These are phyloP conservation scores for Sycophila sp. DNA, from an alignment of 1,140 invertebrate species.

Conservation along the genomic window DNA sequence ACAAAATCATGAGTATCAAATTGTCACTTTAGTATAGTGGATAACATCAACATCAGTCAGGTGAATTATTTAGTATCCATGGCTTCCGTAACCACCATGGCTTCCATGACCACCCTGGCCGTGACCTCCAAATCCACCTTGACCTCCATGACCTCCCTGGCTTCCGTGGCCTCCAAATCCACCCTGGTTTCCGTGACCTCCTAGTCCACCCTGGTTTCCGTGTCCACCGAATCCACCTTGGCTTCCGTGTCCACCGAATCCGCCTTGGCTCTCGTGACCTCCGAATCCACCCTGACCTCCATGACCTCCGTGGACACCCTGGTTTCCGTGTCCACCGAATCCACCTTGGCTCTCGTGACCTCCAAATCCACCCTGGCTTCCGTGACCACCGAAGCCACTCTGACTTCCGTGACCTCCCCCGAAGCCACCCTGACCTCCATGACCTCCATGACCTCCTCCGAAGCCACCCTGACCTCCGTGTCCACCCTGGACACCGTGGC, in stretches of 20 bases:
- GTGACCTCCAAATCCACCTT: too few relatives aligned
- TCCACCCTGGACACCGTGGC: constrained; percentile 1
- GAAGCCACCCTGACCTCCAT: not conserved
- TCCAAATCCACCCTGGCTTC: not conserved
- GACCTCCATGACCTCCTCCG: not conserved
- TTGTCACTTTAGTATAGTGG: too few relatives aligned
- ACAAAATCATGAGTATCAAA: too few relatives aligned
- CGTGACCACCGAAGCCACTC: not conserved
- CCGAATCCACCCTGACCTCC: not conserved
- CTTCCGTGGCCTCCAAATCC: not conserved
- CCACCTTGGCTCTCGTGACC: not conserved
- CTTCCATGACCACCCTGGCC: too few relatives aligned
- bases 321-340: not conserved
- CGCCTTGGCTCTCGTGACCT: not conserved
- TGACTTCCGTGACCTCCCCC: constrained; percentile 8
- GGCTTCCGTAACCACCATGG: too few relatives aligned
- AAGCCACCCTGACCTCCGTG: not conserved
- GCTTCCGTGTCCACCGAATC: not conserved
- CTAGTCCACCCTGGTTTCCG: constrained; percentile 14
- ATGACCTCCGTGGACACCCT: not conserved
- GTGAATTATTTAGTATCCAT: too few relatives aligned
- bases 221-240: not conserved
- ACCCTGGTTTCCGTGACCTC: too few relatives aligned
- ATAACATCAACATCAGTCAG: too few relatives aligned
- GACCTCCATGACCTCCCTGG: not conserved